Percentiles rank a stretch among this genome's conserved stretches.
phyloP scores from a whole-genome alignment of 2,888 invertebrate genomes.

The Amaurobius ferox region DNA sequence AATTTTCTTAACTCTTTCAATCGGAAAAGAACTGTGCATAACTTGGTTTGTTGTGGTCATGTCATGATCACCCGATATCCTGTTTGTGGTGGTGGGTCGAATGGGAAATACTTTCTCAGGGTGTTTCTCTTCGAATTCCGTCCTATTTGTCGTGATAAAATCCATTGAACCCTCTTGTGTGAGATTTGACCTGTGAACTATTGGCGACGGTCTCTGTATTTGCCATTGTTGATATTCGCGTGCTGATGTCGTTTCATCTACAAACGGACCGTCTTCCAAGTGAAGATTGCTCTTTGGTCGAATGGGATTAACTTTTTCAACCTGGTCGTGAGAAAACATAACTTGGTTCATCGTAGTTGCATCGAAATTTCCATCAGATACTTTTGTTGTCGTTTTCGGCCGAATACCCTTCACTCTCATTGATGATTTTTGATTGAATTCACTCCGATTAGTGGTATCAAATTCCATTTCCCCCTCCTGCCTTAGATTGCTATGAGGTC shows the following conservation, averaged over 20 bases:
- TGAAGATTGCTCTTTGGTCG: conserved; percentile 57
- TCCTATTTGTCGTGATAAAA: conserved; percentile 52
- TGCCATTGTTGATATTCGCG: conserved; percentile 57
- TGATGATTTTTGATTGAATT: conserved; percentile 39
- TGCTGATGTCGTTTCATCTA: conserved; percentile 42
- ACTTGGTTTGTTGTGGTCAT: conserved; percentile 60
- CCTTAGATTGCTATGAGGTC: conserved; percentile 68
- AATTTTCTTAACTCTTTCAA: conserved; percentile 56
- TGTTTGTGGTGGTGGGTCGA: conserved; percentile 39
- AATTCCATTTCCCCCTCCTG: conserved; percentile 73
- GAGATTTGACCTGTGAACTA: conserved; percentile 62
- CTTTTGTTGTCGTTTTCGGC: conserved; percentile 49
- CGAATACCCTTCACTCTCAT: conserved; percentile 47
- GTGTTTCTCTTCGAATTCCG: conserved; percentile 50
- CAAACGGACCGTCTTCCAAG: conserved; percentile 43
- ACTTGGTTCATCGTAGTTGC: conserved; percentile 61
- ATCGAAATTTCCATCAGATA: conserved; percentile 63
- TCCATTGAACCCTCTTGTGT: conserved; percentile 70
- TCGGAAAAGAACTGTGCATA: conserved; percentile 29
- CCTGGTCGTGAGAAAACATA: conserved; percentile 45
- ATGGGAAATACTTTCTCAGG: conserved; percentile 56
- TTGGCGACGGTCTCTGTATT: conserved; percentile 40
- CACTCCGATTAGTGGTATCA: conserved; percentile 61
- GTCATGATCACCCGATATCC: conserved; percentile 44
- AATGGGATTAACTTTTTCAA: conserved; percentile 48